phyloP scores from a whole-genome alignment of 2,797 vertebrate genomes.

The Tarsius wallacei region DNA sequence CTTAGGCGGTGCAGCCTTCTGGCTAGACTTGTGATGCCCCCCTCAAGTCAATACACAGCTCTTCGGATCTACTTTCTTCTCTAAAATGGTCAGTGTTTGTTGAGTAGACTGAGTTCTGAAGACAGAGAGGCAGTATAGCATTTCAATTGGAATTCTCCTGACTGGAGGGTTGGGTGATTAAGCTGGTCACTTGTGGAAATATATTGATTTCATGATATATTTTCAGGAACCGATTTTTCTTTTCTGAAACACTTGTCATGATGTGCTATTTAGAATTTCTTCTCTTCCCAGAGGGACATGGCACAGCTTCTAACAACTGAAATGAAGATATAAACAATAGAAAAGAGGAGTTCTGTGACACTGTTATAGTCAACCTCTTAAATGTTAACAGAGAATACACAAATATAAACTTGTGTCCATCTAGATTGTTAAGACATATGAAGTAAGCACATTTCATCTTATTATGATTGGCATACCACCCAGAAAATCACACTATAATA shows the following conservation, averaged over 20 bases:
- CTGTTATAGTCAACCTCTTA: constrained; percentile 47
- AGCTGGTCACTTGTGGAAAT: constrained; percentile 82
- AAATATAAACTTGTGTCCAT: constrained; percentile 25
- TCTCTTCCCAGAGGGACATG: constrained; percentile 63
- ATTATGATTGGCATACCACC: not conserved
- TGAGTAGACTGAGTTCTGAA: constrained; percentile 80
- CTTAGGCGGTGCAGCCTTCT: constrained; percentile 65
- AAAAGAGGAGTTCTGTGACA: constrained; percentile 41
- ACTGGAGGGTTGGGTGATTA: constrained; percentile 78
- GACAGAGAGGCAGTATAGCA: constrained; percentile 69
- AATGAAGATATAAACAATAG: constrained; percentile 67
- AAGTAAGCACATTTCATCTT: constrained; percentile 39
- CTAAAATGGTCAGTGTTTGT: constrained; percentile 78
- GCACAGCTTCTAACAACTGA: constrained; percentile 38
- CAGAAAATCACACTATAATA: not conserved
- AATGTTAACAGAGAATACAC: constrained; percentile 59
- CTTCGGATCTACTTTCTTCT: constrained; percentile 76
- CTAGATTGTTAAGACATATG: constrained; percentile 32
- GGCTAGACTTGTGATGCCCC: constrained; percentile 65
- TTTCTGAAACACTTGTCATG: constrained; percentile 81
- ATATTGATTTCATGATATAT: constrained; percentile 87
- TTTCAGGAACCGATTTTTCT: constrained; percentile 85
- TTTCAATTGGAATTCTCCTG: constrained; percentile 84
- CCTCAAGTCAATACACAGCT: constrained; percentile 69
- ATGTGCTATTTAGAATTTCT: constrained; percentile 78